Base-by-base conservation (phyloP, 2,888 invertebrate genomes). In the Endotricha flammealis region DNA sequence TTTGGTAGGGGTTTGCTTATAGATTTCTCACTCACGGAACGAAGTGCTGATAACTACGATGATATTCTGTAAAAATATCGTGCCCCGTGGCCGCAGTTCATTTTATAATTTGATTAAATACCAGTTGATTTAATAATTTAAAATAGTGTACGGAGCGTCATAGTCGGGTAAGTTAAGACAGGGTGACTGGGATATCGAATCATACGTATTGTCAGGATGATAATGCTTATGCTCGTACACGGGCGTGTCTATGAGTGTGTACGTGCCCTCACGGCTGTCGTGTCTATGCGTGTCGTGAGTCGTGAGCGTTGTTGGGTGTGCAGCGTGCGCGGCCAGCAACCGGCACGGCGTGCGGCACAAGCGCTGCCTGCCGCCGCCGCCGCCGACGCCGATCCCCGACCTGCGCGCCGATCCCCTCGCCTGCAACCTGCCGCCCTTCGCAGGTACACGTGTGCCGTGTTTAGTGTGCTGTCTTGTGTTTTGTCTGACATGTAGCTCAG, bases 281-380 rank as follows among this genome's bases (percentile, higher is more conserved):
- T 65, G 69, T 58, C 67, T 64, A 67, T 25, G 37, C 8, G 16
- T 11, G 14, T 8, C 7, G 36, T n/a, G 6, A n/a, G n/a, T n/a
- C n/a, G 23, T 36, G 47, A 38, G 78, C 82, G 77, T 69, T 79
- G 87, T 72, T 83, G 88, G 85, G 80, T 88, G 59, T 54, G 60
- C 70, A 66, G 72, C 52, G 88, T 79, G 89, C 89, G 76, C 89
- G 88, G 76, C 74, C 59, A 89, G 92, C 88, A 95, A 95, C 91
- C 91, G 89, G 88, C 93, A 93, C 87, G 95, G 95, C 85, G 95
- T 95, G 88, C 91, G 92, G 73, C 94, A 93, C 90, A 91, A 91
- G 88, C 91, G 83, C 62, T 91, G 94, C 83, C 91, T 95, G 87
- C 93, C 95, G 83, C 92, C 93, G 88, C 91, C 93, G 82, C 88